Evolutionary conservation across 2,113 vertebrate genomes (phyloP).

Genomic region (Ascaphus truei): DNA sequence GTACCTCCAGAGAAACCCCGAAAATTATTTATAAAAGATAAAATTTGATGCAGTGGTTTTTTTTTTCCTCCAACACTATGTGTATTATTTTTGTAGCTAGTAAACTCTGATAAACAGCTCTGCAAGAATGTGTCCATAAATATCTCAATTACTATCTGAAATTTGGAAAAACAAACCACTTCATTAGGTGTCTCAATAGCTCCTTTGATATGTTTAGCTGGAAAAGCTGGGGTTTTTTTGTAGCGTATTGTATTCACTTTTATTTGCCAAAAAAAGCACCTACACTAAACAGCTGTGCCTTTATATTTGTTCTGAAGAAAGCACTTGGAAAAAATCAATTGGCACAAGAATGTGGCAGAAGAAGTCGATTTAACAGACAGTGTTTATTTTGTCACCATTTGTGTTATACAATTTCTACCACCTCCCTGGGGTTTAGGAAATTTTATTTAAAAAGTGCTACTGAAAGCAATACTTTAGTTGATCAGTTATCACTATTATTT

Average conservation of each 20-base stretch:
- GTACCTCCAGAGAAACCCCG: not conserved
- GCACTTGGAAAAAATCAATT: slow-evolving; percentile 63
- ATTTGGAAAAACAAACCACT: slow-evolving; percentile 15
- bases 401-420: slow-evolving; percentile 79
- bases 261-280: slow-evolving; percentile 52
- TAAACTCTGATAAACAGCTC: not conserved
- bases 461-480: slow-evolving; percentile 53
- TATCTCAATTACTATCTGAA: not conserved
- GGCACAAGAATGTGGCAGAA: slow-evolving; percentile 62
- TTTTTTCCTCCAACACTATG: not conserved
- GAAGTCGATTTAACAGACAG: slow-evolving; percentile 83
- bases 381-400: slow-evolving; percentile 86
- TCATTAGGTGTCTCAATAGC: slow-evolving; percentile 10
- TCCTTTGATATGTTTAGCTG: slow-evolving; percentile 3
- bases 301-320: slow-evolving; percentile 59
- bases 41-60: slow-evolving; percentile 1
- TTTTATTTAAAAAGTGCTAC: slow-evolving; percentile 55
- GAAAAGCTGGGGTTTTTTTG: slow-evolving; percentile 36
- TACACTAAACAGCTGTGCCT: slow-evolving; percentile 66
- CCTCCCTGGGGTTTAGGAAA: slow-evolving; percentile 56
- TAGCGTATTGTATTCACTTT: slow-evolving; percentile 46
- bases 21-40: slow-evolving; percentile 13
- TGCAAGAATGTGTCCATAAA: slow-evolving; percentile 9
- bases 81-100: slow-evolving; percentile 27
- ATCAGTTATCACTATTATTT: slow-evolving; percentile 57